phyloP scores from a whole-genome alignment of 2,888 invertebrate species.

The Crioceris asparagi region DNA sequence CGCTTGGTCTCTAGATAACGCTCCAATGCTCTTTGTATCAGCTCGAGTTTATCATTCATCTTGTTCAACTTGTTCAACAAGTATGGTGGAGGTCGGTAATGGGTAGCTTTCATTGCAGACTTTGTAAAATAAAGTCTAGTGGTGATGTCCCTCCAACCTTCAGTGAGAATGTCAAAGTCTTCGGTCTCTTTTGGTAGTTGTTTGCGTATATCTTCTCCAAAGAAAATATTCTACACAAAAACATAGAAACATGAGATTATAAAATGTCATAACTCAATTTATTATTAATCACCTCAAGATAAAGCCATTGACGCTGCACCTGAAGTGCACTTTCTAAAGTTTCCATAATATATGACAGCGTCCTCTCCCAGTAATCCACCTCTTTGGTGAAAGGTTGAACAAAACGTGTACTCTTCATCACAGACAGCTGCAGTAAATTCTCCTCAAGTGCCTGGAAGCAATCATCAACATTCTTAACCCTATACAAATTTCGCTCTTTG shows the following conservation, averaged over 20 bases:
- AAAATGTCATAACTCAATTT: background rate
- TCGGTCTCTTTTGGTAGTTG: constrained; percentile 69
- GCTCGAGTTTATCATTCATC: constrained; percentile 67
- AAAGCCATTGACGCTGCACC: constrained; percentile 78
- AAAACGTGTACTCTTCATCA: constrained; percentile 80
- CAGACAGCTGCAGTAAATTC: constrained; percentile 70
- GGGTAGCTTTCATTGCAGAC: constrained; percentile 52
- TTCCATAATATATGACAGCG: constrained; percentile 70
- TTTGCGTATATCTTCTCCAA: constrained; percentile 76
- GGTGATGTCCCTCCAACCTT: constrained; percentile 60
- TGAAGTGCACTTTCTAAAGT: constrained; percentile 68
- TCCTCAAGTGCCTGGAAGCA: constrained; percentile 72
- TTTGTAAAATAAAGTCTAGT: constrained; percentile 41
- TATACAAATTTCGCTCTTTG: constrained; percentile 48
- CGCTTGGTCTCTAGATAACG: constrained; percentile 81
- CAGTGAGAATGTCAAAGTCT: constrained; percentile 63
- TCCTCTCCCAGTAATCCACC: constrained; percentile 80
- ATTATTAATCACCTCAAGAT: constrained; percentile 51
- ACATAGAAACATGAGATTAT: constrained; percentile 1
- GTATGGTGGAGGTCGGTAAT: constrained; percentile 49
- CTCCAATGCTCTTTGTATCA: constrained; percentile 73
- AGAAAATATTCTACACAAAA: constrained; percentile 60
- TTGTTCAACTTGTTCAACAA: constrained; percentile 56
- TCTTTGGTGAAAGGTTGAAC: constrained; percentile 76
- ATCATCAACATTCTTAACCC: constrained; percentile 66